These are phyloP conservation scores for Phyllostomus discolor DNA, from an alignment of 2,113 vertebrate species.

Conservation along the genomic window DNA sequence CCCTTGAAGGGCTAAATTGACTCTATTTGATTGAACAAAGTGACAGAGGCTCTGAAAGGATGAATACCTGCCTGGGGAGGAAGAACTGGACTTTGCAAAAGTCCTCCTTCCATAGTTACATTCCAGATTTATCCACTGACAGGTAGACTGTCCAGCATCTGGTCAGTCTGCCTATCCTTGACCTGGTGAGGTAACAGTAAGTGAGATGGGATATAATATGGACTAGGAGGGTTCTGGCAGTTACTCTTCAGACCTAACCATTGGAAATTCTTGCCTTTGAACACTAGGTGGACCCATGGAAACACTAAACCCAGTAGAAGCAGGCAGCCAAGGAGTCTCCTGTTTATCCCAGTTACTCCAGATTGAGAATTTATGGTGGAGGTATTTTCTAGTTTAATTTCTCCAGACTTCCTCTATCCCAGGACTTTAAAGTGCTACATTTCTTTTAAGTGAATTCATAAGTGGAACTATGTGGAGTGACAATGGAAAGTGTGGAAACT, in stretches of 20 bases:
- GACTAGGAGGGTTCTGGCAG: not conserved
- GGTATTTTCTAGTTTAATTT: not conserved
- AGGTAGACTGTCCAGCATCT: not conserved
- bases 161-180: not conserved
- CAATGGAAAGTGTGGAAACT: accelerated
- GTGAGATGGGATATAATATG: not conserved
- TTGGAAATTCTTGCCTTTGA: not conserved
- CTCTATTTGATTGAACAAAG: too few species aligned
- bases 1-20: not conserved
- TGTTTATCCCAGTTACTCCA: not conserved
- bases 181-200: not conserved
- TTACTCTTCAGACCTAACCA: not conserved
- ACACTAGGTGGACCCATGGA: conserved; percentile 63
- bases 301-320: not conserved
- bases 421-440: not conserved
- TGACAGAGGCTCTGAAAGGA: not conserved
- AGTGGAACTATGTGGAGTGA: not conserved
- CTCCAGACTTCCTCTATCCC: not conserved
- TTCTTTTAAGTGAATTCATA: not conserved
- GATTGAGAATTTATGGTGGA: not conserved
- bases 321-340: accelerated
- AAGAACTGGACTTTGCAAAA: not conserved
- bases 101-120: not conserved
- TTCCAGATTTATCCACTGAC: not conserved
- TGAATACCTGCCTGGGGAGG: not conserved